phyloP scores from a whole-genome alignment of 1,140 invertebrate species.

The Triops cancriformis region DNA sequence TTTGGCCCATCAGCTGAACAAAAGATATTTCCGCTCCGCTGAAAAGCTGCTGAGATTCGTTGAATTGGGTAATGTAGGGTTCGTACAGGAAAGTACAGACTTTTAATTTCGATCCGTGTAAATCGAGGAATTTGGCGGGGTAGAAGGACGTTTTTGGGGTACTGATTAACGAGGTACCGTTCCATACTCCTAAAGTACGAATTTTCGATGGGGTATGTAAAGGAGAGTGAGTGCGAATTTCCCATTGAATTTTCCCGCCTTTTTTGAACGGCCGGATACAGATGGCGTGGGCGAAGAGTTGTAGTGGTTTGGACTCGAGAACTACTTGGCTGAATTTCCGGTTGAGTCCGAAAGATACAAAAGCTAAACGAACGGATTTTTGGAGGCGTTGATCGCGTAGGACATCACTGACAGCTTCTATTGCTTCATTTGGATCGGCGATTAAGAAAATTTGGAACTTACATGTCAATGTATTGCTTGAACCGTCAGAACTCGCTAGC shows the following conservation, averaged over 20 bases:
- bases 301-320: not conserved
- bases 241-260: not conserved
- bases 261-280: not conserved
- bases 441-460: not conserved
- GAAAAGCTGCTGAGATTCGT: not conserved
- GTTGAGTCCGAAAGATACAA: not conserved
- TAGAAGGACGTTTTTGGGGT: not conserved
- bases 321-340: not conserved
- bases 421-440: not conserved
- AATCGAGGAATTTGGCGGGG: not conserved
- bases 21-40: constrained; percentile 14
- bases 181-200: not conserved
- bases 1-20: constrained; percentile 8
- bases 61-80: not conserved
- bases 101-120: not conserved
- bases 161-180: not conserved
- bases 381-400: not conserved
- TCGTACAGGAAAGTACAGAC: not conserved
- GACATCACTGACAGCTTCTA: not conserved
- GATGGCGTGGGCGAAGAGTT: not conserved
- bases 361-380: not conserved
- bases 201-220: not conserved
- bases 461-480: not conserved
- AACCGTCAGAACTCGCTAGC: not conserved
- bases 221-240: not conserved